These are phyloP conservation scores for Scaptomyza caliginosa DNA, from an alignment of 2,888 invertebrate genomes.

Conservation along the genomic window DNA sequence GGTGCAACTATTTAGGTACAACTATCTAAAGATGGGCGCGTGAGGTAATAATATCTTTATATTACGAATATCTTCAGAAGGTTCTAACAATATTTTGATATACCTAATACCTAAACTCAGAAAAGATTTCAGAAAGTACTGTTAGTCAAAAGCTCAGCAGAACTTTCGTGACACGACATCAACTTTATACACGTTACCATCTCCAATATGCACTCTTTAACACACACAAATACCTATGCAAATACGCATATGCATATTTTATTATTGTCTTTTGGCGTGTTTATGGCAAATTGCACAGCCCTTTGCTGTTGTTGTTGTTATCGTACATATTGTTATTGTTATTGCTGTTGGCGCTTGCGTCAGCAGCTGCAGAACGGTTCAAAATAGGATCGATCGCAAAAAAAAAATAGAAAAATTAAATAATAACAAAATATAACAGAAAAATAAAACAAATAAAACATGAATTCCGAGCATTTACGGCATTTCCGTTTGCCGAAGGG, in stretches of 20 bases:
- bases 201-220: conserved; percentile 4
- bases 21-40: conserved; percentile 1
- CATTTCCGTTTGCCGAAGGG: conserved; percentile 64
- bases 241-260: conserved; percentile 43
- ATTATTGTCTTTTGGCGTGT: conserved; percentile 72
- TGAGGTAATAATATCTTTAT: not conserved
- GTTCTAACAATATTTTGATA: too few relatives aligned
- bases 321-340: conserved; percentile 14
- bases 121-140: too few relatives aligned
- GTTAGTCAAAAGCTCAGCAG: not conserved
- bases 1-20: not conserved
- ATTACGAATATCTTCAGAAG: too few relatives aligned
- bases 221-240: not conserved
- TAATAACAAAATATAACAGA: conserved; percentile 9
- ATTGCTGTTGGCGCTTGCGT: conserved; percentile 62
- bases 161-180: conserved; percentile 1
- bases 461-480: conserved; percentile 52
- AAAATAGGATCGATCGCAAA: conserved; percentile 52
- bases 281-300: conserved; percentile 69
- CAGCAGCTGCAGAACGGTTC: conserved; percentile 51
- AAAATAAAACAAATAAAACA: conserved; percentile 7
- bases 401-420: conserved; percentile 19
- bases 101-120: too few relatives aligned
- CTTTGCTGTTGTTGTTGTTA: conserved; percentile 46
- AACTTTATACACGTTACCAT: conserved; percentile 16